Conservation (phyloP, 1,140 invertebrate species). For the Himalopsyche phryganea region DNA sequence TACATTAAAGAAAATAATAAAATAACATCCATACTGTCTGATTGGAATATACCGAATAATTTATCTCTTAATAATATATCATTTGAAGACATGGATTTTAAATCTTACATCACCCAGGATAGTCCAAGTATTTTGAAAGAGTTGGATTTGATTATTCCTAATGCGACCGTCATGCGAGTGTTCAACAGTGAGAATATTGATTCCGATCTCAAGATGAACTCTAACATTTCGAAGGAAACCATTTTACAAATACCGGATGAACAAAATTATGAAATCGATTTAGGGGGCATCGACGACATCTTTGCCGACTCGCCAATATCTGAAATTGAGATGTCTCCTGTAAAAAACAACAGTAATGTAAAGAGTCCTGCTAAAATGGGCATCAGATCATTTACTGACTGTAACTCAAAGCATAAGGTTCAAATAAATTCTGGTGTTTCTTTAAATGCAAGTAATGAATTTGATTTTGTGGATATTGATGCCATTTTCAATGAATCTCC, state of each 20-base stretch:
- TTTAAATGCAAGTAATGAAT: too few relatives aligned
- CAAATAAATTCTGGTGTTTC: too few relatives aligned
- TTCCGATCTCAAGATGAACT: neutral
- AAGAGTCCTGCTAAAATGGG: too few relatives aligned
- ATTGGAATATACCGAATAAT: conserved; percentile 4
- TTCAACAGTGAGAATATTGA: neutral
- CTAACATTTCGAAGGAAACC: neutral
- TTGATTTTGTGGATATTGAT: too few relatives aligned
- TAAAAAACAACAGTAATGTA: too few relatives aligned
- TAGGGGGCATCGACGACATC: conserved; percentile 43
- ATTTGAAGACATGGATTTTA: conserved; percentile 8
- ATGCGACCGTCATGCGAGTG: neutral
- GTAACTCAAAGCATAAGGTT: too few relatives aligned
- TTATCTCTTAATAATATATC: conserved; percentile 3
- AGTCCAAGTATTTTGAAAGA: neutral
- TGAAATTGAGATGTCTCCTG: neutral
- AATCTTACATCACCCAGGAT: neutral
- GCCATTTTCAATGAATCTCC: too few relatives aligned
- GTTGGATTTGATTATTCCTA: neutral
- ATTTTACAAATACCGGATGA: neutral
- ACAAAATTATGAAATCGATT: conserved; percentile 8
- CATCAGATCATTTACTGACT: too few relatives aligned
- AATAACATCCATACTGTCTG: neutral
- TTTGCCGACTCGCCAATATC: conserved; percentile 37
- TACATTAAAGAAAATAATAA: conserved; percentile 1